A percentile compares a stretch with the other conserved stretches of the same genome.
Conservation (phyloP, 2,113 vertebrate species). For the Phycodurus eques region DNA sequence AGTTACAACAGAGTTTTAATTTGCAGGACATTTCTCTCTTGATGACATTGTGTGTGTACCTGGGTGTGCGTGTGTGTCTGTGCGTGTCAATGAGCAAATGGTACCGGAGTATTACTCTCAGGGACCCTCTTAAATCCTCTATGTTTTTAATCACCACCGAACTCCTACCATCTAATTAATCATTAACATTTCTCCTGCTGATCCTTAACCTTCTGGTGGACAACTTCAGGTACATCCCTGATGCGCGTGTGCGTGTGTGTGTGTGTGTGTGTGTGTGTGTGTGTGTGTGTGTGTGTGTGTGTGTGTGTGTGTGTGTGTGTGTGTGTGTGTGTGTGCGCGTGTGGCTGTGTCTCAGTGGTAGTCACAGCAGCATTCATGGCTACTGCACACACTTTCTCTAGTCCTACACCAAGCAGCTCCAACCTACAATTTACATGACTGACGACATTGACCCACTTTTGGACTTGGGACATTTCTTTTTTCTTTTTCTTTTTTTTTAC, state of each 20-base stretch:
- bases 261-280: slow-evolving; percentile 17
- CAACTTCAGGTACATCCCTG: slow-evolving; percentile 50
- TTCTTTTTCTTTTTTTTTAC: no score
- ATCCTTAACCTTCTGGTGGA: slow-evolving; percentile 63
- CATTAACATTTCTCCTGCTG: slow-evolving; percentile 76
- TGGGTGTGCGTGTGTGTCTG: slow-evolving; percentile 21
- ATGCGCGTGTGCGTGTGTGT: slow-evolving; percentile 20
- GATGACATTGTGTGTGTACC: slow-evolving; percentile 48
- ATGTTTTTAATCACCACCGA: slow-evolving; percentile 74
- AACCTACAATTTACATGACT: slow-evolving; percentile 2
- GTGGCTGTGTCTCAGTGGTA: slow-evolving; percentile 5
- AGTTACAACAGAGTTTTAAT: slow-evolving; percentile 63
- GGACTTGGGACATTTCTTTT: background rate
- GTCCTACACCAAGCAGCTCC: background rate
- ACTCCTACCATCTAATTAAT: slow-evolving; percentile 77
- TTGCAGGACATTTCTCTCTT: slow-evolving; percentile 67
- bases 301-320: slow-evolving; percentile 23
- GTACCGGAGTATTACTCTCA: slow-evolving; percentile 48
- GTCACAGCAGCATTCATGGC: background rate
- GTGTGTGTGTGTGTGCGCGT: slow-evolving; percentile 13
- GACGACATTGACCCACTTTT: background rate
- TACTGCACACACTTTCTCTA: background rate
- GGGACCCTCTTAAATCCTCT: slow-evolving; percentile 61
- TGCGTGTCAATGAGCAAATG: slow-evolving; percentile 47
- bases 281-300: slow-evolving; percentile 12